phyloP scores from a whole-genome alignment of 1,140 invertebrate genomes.

The Tetramorium alpestre region DNA sequence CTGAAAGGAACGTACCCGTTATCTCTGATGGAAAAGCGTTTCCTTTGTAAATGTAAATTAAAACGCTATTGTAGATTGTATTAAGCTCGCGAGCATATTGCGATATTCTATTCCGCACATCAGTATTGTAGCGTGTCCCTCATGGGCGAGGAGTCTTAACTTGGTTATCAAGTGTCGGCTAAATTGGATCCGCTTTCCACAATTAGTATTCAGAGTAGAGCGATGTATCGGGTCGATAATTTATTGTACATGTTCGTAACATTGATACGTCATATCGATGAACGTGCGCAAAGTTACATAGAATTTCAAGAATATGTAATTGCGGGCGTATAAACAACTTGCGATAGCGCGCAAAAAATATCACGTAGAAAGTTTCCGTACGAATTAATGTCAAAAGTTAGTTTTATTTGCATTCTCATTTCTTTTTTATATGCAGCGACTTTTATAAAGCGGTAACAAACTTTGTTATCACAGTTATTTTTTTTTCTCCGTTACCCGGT shows the following conservation, averaged over 20 bases:
- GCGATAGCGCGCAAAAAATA: neutral
- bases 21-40: conserved; percentile 32
- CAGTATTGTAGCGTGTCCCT: conserved; percentile 37
- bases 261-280: neutral
- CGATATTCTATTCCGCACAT: conserved; percentile 13
- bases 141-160: conserved; percentile 63
- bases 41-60: conserved; percentile 43
- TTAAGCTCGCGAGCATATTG: neutral
- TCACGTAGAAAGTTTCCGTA: neutral
- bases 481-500: conserved; percentile 5
- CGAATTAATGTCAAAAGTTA: conserved; percentile 23
- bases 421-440: neutral
- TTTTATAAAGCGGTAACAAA: conserved; percentile 27
- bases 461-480: conserved; percentile 12
- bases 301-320: neutral
- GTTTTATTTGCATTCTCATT: neutral
- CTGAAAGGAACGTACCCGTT: conserved; percentile 14
- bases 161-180: conserved; percentile 68
- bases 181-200: conserved; percentile 69
- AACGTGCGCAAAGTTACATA: neutral
- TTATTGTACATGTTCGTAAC: conserved; percentile 1
- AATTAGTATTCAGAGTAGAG: conserved; percentile 48
- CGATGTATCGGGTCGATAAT: neutral
- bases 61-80: conserved; percentile 24
- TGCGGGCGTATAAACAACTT: neutral